These are phyloP conservation scores for Drosophila sucinea DNA, from an alignment of 1,140 invertebrate genomes.

Conservation along the genomic window DNA sequence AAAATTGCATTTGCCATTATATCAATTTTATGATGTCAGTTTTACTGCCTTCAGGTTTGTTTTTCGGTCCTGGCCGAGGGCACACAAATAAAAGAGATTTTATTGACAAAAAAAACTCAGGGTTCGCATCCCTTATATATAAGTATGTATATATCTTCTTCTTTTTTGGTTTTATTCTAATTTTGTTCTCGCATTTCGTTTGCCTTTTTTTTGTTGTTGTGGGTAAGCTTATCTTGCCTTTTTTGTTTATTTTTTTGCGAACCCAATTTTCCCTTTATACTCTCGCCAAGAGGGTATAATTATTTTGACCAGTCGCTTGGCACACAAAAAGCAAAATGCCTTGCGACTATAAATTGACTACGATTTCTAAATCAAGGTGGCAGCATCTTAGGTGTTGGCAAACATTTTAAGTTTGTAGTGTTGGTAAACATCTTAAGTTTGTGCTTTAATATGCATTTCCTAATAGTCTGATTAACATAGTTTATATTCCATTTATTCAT, in stretches of 20 bases:
- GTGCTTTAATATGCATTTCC: too few species aligned
- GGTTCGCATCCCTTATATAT: neutral
- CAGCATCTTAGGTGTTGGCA: too few species aligned
- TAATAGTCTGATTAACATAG: too few species aligned
- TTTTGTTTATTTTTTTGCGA: constrained; percentile 34
- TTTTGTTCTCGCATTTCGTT: constrained; percentile 48
- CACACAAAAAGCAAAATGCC: neutral
- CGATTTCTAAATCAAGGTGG: too few species aligned
- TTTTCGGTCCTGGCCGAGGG: constrained; percentile 52
- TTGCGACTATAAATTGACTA: too few species aligned
- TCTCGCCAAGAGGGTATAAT: neutral
- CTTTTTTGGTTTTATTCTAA: constrained; percentile 44
- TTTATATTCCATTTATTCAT: too few species aligned
- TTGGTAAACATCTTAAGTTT: too few species aligned
- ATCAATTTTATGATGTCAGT: constrained; percentile 64
- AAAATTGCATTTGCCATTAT: constrained; percentile 67
- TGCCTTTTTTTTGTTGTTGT: constrained; percentile 8
- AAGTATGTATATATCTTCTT: constrained; percentile 34
- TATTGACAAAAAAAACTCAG: constrained; percentile 59
- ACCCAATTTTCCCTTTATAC: constrained; percentile 40
- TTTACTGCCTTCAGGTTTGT: constrained; percentile 38
- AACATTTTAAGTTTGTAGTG: too few species aligned
- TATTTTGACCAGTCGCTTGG: neutral
- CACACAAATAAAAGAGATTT: constrained; percentile 71
- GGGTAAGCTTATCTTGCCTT: constrained; percentile 27